These are phyloP conservation scores for Taurulus bubalis DNA, from an alignment of 2,113 vertebrate genomes.

Conservation along the genomic window DNA sequence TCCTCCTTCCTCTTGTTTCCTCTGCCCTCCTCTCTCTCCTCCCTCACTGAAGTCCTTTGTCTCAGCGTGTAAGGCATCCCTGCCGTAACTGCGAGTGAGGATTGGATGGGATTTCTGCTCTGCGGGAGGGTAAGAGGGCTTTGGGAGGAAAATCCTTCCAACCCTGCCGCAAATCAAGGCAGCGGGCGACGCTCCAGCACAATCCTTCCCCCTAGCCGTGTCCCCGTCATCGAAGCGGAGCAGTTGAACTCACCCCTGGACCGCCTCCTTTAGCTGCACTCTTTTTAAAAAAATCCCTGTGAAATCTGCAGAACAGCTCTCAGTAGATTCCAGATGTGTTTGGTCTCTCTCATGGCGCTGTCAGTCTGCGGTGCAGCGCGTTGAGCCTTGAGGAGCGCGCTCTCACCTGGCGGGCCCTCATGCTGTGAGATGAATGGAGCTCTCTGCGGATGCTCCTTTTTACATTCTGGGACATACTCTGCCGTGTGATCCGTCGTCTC, in stretches of 20 bases:
- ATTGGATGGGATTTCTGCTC: conserved; percentile 74
- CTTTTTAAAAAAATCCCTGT: conserved; percentile 18
- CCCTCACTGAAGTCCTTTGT: conserved; percentile 51
- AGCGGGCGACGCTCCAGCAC: conserved; percentile 57
- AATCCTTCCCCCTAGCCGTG: conserved; percentile 47
- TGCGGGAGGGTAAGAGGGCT: conserved; percentile 66
- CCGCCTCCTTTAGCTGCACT: conserved; percentile 12
- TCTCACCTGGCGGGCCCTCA: conserved; percentile 36
- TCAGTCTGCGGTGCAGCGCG: conserved; percentile 14
- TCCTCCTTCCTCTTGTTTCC: neutral
- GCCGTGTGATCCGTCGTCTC: neutral
- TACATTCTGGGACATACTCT: neutral
- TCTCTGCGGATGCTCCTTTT: conserved; percentile 33
- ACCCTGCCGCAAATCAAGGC: conserved; percentile 63
- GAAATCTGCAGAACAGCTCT: conserved; percentile 41
- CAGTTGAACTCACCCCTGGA: conserved; percentile 40
- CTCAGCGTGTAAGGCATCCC: conserved; percentile 49
- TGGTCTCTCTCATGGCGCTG: conserved; percentile 32
- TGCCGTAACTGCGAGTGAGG: conserved; percentile 52
- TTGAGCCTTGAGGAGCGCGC: conserved; percentile 28
- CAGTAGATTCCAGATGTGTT: conserved; percentile 47
- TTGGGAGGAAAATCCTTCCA: conserved; percentile 71
- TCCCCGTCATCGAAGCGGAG: conserved; percentile 48
- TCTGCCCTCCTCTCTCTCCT: neutral
- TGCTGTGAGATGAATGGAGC: conserved; percentile 18